Percentiles rank a stretch among this genome's conserved stretches.
Conservation (phyloP, 2,888 invertebrate genomes). For the Cremastinae sp. region DNA sequence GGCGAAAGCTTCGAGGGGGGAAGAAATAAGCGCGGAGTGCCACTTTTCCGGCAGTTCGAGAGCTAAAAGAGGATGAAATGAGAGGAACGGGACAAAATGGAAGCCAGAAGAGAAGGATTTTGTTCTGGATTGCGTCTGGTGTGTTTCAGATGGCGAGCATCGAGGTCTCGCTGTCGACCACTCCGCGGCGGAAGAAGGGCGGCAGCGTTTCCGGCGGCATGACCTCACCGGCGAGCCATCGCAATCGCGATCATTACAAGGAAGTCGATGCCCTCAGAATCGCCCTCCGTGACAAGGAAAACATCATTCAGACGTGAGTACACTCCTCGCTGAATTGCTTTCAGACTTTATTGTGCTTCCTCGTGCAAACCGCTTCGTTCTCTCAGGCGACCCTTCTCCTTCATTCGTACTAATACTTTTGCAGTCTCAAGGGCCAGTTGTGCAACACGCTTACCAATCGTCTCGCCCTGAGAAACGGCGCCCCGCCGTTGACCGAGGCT, state of each 20-base stretch:
- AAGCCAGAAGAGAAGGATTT: not conserved
- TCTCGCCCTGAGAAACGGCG: constrained; percentile 79
- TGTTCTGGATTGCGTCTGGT: no score
- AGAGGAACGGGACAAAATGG: not conserved
- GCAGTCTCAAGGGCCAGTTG: constrained; percentile 85
- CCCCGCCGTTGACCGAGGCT: constrained; percentile 81
- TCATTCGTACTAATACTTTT: constrained; percentile 55
- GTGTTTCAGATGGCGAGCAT: constrained; percentile 89
- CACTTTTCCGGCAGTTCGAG: not conserved
- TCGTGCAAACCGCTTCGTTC: not conserved
- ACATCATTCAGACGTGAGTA: constrained; percentile 88
- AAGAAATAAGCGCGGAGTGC: not conserved
- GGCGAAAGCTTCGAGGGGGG: not conserved
- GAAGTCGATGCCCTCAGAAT: constrained; percentile 87
- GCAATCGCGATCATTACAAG: constrained; percentile 80
- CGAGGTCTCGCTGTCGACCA: constrained; percentile 88
- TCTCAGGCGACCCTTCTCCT: not conserved
- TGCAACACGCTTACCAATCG: constrained; percentile 83
- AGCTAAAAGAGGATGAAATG: no score
- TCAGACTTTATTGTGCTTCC: not conserved
- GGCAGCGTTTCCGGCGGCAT: constrained; percentile 79
- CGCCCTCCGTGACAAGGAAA: constrained; percentile 90
- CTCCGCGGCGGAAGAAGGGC: constrained; percentile 84
- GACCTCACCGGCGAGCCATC: constrained; percentile 74
- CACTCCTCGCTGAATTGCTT: not conserved